Evolutionary conservation across 2,113 vertebrate species (phyloP).

Genomic region (Amazona vittata): DNA sequence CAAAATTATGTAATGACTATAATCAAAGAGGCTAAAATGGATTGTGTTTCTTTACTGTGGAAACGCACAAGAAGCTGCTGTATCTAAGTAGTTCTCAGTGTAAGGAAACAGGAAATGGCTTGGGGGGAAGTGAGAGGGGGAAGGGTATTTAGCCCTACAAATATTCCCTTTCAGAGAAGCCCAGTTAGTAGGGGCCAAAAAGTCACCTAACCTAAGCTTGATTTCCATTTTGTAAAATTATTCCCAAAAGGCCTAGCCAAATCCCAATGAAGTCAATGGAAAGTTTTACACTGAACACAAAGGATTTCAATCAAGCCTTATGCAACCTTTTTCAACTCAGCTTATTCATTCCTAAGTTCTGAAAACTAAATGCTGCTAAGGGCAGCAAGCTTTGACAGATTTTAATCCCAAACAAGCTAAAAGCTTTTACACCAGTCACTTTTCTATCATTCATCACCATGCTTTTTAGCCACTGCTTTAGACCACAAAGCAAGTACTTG

Average conservation of each 20-base stretch:
- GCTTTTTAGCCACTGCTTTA: not conserved
- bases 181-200: slow-evolving; percentile 52
- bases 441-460: not conserved
- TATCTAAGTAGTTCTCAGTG: slow-evolving; percentile 41
- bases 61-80: slow-evolving; percentile 64
- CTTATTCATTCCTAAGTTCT: not conserved
- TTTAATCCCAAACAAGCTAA: not conserved
- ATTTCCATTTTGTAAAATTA: slow-evolving; percentile 63
- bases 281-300: slow-evolving; percentile 55
- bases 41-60: slow-evolving; percentile 59
- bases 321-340: slow-evolving; percentile 31
- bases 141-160: slow-evolving; percentile 45
- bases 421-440: not conserved
- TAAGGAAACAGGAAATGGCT: slow-evolving; percentile 64
- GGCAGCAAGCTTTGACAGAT: not conserved
- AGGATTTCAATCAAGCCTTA: slow-evolving; percentile 37
- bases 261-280: slow-evolving; percentile 44
- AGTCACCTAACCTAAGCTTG: slow-evolving; percentile 59
- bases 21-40: slow-evolving; percentile 60
- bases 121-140: not conserved
- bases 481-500: not conserved
- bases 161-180: slow-evolving; percentile 63
- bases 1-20: slow-evolving; percentile 61
- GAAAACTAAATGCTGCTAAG: not conserved
- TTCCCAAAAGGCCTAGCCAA: slow-evolving; percentile 47